Percentiles rank a stretch among this genome's conserved stretches.
These are phyloP conservation scores for Apotomis turbidana DNA, from an alignment of 2,888 invertebrate species.

Conservation along the genomic window DNA sequence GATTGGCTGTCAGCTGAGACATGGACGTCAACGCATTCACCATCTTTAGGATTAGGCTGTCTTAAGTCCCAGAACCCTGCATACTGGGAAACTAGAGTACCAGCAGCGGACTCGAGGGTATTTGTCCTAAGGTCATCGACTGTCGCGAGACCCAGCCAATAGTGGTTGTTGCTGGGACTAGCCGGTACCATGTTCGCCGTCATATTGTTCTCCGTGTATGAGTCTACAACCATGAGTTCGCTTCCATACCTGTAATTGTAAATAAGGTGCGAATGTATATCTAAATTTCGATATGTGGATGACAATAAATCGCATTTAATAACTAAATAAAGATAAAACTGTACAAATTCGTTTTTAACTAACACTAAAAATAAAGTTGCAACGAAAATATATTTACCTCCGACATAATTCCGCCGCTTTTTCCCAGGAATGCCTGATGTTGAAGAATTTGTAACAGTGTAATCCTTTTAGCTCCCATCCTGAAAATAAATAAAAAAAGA, in stretches of 20 bases:
- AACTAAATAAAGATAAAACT: neutral
- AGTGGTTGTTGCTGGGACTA: constrained; percentile 88
- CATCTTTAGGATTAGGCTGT: constrained; percentile 94
- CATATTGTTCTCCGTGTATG: constrained; percentile 95
- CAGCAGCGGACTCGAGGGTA: constrained; percentile 96
- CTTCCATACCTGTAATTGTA: constrained; percentile 92
- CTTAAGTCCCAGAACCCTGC: constrained; percentile 96
- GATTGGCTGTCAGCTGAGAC: constrained; percentile 90
- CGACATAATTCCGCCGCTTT: constrained; percentile 97
- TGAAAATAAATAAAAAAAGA: constrained; percentile 80
- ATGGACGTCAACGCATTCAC: constrained; percentile 95
- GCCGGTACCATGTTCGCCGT: constrained; percentile 90
- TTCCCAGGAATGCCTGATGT: constrained; percentile 97
- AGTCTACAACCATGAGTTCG: constrained; percentile 95
- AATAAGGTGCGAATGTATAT: constrained; percentile 19
- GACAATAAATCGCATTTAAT: too few species aligned
- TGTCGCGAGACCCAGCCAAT: constrained; percentile 96
- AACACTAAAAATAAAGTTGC: constrained; percentile 3
- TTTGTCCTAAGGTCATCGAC: constrained; percentile 96
- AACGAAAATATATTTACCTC: constrained; percentile 87
- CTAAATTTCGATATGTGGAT: neutral
- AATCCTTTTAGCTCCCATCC: constrained; percentile 97
- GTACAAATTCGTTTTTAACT: neutral
- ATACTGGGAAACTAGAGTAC: constrained; percentile 95
- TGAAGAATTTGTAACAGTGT: constrained; percentile 97